Evolutionary conservation across 2,888 invertebrate species (phyloP), one percentile per base, ranked within the genome.

Genomic region (Molorchus minor): DNA sequence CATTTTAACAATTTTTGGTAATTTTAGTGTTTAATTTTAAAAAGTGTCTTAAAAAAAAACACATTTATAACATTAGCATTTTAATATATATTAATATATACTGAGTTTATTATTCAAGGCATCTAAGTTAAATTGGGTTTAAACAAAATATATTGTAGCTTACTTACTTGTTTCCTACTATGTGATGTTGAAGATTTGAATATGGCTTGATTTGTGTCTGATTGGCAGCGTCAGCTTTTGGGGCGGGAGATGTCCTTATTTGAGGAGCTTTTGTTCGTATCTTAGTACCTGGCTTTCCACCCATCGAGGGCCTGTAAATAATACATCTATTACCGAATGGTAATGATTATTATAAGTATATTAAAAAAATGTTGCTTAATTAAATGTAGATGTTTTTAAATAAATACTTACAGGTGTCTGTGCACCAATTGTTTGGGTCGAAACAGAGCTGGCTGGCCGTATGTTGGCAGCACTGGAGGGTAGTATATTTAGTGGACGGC

Each of bases 361-460:
- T 38, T 20, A 35, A 41, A 29, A 25, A 20, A 55, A 16, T n/a
- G 33, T 21, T 33, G 36, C 15, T n/a, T 15, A n/a, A 53, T 15
- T 15, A 33, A 12, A 12, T 16, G 15, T 3, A 21, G 35, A 25
- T 41, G 49, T 45, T 46, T 40, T 33, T 33, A 33, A 58, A n/a
- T 20, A 52, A 41, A 57, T 52, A 70, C 75, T 68, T 74, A 85
- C 86, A 76, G 85, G 85, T 0, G 84, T 80, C 75, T 86, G 87
- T 47, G 84, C 85, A 44, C 78, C 80, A 53, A 79, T 79, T 0
- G 94, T 94, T 80, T 94, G 94, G 0, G 94, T 94, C 3, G 93
- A 93, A 8, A 94, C 93, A 0, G 92, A 92, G 69, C 92, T 89
- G 2, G 84, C 91, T 0, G 93, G 92, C 46, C 93, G 84, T 65